Conservation (phyloP, 2,888 invertebrate species). For the Antheraea assamensis region DNA sequence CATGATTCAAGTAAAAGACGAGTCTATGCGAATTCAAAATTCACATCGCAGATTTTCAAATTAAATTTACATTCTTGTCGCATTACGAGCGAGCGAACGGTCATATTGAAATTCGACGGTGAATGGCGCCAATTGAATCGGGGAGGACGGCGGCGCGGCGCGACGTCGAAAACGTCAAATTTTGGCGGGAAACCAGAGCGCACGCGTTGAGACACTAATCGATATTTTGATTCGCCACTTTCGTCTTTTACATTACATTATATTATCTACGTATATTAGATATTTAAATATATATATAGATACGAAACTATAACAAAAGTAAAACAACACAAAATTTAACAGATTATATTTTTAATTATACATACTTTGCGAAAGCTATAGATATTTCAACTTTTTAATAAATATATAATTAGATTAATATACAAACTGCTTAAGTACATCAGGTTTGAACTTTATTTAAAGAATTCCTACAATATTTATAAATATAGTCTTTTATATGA, state of each 20-base stretch:
- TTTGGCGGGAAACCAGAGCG: constrained; percentile 67
- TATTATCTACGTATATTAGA: not conserved
- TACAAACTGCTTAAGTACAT: too few species aligned
- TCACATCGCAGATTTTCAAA: constrained; percentile 26
- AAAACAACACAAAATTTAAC: not conserved
- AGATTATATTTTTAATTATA: not conserved
- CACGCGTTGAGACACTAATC: constrained; percentile 63
- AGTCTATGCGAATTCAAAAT: constrained; percentile 21
- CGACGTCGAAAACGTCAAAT: constrained; percentile 47
- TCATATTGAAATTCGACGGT: constrained; percentile 34
- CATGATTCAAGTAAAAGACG: not conserved
- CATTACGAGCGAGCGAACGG: constrained; percentile 41
- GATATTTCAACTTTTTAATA: not conserved
- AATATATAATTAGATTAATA: too few species aligned
- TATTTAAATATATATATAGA: too few species aligned
- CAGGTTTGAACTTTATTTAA: too few species aligned
- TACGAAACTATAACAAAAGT: not conserved
- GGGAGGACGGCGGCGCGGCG: constrained; percentile 29
- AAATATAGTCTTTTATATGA: too few species aligned
- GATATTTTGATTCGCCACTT: constrained; percentile 59
- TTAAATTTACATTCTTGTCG: constrained; percentile 32
- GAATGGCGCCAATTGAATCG: constrained; percentile 28
- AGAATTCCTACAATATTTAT: too few species aligned
- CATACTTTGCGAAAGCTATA: not conserved
- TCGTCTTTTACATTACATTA: constrained; percentile 23